Evolutionary conservation across 2,797 vertebrate genomes (phyloP).

Genomic region (Aphelocoma californica): DNA sequence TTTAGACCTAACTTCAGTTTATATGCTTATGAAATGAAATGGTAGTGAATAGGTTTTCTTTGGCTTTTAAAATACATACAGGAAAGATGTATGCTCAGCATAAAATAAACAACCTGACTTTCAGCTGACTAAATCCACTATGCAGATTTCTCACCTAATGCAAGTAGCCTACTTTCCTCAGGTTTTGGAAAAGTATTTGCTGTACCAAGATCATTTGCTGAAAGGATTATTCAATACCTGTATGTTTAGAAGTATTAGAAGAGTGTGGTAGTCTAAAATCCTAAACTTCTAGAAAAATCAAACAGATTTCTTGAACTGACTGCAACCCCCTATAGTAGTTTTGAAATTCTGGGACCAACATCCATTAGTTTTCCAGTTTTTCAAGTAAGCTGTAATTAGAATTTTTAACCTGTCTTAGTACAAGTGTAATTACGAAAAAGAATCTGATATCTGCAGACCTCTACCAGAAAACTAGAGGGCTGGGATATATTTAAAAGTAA

Average conservation of each 20-base stretch:
- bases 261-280: background rate
- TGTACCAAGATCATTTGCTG: background rate
- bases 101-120: background rate
- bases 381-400: background rate
- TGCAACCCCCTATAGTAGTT: background rate
- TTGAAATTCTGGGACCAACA: background rate
- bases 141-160: background rate
- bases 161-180: background rate
- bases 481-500: background rate
- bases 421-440: background rate
- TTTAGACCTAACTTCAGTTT: background rate
- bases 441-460: background rate
- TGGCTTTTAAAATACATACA: background rate
- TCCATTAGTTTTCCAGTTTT: background rate
- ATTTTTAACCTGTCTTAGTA: background rate
- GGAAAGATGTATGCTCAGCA: background rate
- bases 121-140: background rate
- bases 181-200: background rate
- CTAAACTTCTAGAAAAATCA: background rate
- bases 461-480: background rate
- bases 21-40: background rate
- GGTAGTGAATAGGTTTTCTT: background rate
- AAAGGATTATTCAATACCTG: background rate
- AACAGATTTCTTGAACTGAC: background rate
- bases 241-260: background rate